Percentiles rank a stretch among this genome's conserved stretches.
These are phyloP conservation scores for Parazoanthus darwini DNA, from an alignment of 92 coral and sea anemone genomes.

Conservation along the genomic window DNA sequence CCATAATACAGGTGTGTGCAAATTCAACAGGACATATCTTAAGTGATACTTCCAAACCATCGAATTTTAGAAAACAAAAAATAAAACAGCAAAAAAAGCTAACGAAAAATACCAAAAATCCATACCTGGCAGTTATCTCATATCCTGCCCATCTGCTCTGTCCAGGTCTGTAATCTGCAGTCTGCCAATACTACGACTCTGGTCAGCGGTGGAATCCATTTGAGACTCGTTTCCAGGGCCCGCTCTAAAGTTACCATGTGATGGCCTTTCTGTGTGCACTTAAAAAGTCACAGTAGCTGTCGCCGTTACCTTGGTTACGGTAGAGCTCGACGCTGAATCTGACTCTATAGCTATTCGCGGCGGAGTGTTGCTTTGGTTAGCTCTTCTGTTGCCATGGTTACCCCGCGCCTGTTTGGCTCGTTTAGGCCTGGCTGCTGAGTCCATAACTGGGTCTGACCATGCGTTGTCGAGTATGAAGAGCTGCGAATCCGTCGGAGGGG, in stretches of 20 bases:
- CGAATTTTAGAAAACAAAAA: too few species aligned
- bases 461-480: slow-evolving; percentile 62
- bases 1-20: too few species aligned
- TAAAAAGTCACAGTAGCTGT: slow-evolving; percentile 88
- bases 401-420: slow-evolving; percentile 54
- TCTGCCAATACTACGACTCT: slow-evolving; percentile 43
- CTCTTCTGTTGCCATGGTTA: slow-evolving; percentile 41
- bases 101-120: background rate
- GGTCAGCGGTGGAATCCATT: slow-evolving; percentile 43
- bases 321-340: slow-evolving; percentile 81
- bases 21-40: too few species aligned
- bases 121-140: slow-evolving; percentile 5
- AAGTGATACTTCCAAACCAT: too few species aligned
- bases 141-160: background rate
- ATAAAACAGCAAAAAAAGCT: background rate
- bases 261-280: slow-evolving; percentile 63
- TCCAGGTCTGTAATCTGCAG: slow-evolving; percentile 43
- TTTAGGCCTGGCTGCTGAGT: slow-evolving; percentile 41
- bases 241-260: slow-evolving; percentile 30
- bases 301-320: slow-evolving; percentile 82
- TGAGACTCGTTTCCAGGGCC: slow-evolving; percentile 24
- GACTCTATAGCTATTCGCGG: slow-evolving; percentile 68
- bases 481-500: slow-evolving; percentile 83
- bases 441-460: slow-evolving; percentile 49
- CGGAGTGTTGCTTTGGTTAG: slow-evolving; percentile 56